Evolutionary conservation across 2,113 vertebrate genomes (phyloP), one percentile per base, ranked within the genome.

Genomic region (Phoenicopterus ruber): DNA sequence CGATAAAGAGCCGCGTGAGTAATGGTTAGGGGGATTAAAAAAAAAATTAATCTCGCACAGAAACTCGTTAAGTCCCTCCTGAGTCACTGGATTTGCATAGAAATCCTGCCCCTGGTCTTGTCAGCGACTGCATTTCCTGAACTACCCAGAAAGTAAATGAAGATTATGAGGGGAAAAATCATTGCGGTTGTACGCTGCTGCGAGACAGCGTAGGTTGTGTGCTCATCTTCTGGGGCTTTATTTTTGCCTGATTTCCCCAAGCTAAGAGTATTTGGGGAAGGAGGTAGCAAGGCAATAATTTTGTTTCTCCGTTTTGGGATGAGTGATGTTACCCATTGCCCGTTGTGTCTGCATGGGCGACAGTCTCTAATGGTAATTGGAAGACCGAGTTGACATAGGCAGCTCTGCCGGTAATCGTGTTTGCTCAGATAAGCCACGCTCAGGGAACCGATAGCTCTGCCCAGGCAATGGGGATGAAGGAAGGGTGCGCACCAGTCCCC

Each of bases 121-220:
- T 82, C 82, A 94, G 36, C 0, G 0, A 57, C 81, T 70, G n/a
- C 38, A 8, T 89, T 96, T 96, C 95, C 90, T 93, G 95, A 55
- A 70, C 91, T 95, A 93, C 94, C 89, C 89, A 96, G 88, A 97
- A 97, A 95, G 92, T 91, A 95, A 96, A 96, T 92, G 21, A 77
- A 95, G 88, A 77, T 90, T 93, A 50, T 1, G 4, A 44, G 17
- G 40, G 38, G 28, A 31, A 11, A 82, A 90, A 25, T 28, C 55
- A 21, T 11, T 44, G 67, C 1, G 10, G n/a, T 40, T 40, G 34
- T 66, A 12, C 0, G 0, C 13, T 69, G 77, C 54, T 31, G 66
- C 0, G 12, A 82, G 72, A 65, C 22, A 69, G 36, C 1, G 0
- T 34, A 73, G 46, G 13, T 36, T 76, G 28, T n/a, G 54, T 22